Evolutionary conservation across 2,888 invertebrate genomes (phyloP), one percentile per base, ranked within the genome.

Genomic region (Apoda limacodes): DNA sequence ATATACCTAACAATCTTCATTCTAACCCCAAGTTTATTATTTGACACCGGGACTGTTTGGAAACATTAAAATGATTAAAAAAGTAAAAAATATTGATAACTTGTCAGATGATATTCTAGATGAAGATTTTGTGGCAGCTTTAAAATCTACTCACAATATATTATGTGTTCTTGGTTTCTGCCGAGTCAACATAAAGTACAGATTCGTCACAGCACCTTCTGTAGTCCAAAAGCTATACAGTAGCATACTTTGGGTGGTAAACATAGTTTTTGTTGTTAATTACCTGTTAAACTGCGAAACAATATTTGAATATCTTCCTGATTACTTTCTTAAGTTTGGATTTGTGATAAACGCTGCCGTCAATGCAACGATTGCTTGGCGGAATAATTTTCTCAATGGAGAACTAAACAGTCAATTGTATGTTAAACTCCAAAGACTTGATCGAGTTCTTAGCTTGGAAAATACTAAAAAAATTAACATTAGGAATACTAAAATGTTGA

Each of bases 371-470:
- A 14, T 30, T 2, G 28, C 33, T 3, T 31, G 23, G 20, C 25
- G 25, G 5, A 17, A 17, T 17, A 17, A 17, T 7, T 17, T 17
- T 15, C 24, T 13, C 2, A 35, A 44, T 3, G 26, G 34, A 17
- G 31, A 36, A 14, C 23, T 33, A 6, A 42, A 37, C 30, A 52
- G 60, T 26, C 51, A 59, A 36, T 40, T 71, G 4, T 69, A 60
- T 31, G 65, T 71, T 0, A 69, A 67, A 29, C 39, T 71, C 15
- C 71, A 71, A 38, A 67, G 50, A 44, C 50, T 70, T 14, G 67
- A 71, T 32, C 50, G 61, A 6, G 38, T 36, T 12, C 28, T 72
- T 2, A 50, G 52, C 27, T 52, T 57, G 39, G 48, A 40, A 3
- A 42, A 53, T 27, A 29, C 37, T n/a, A 50, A 37, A 27, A 31